phyloP scores from a whole-genome alignment of 23 tunicate genomes.

The Halocynthia aurantium region DNA sequence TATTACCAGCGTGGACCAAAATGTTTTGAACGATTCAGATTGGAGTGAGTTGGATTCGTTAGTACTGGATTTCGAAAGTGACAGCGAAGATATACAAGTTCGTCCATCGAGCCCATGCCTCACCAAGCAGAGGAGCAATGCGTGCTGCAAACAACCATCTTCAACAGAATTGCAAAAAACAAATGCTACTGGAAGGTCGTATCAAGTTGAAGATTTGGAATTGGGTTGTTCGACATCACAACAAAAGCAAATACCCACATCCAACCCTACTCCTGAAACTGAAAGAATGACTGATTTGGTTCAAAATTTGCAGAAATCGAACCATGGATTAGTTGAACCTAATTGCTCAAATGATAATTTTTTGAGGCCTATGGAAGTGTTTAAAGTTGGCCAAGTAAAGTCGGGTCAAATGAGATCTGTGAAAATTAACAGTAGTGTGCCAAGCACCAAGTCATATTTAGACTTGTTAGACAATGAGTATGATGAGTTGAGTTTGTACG shows the following conservation, averaged over 20 bases:
- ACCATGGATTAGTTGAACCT: background rate
- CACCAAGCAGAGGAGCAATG: too few relatives aligned
- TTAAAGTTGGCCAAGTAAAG: too few relatives aligned
- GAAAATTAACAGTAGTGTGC: too few relatives aligned
- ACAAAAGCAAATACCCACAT: background rate
- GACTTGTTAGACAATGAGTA: background rate
- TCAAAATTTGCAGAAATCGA: background rate
- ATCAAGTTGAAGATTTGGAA: background rate
- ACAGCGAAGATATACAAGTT: background rate
- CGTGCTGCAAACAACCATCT: background rate
- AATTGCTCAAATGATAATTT: too few relatives aligned
- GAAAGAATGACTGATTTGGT: background rate
- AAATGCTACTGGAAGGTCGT: background rate
- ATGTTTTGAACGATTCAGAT: slow-evolving; percentile 1
- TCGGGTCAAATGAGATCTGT: too few relatives aligned
- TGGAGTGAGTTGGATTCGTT: slow-evolving; percentile 1
- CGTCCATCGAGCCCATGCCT: background rate
- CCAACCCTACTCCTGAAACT: background rate
- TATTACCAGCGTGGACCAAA: background rate
- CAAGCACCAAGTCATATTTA: too few relatives aligned
- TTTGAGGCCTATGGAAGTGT: too few relatives aligned
- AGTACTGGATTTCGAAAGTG: background rate
- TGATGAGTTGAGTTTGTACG: slow-evolving; percentile 13
- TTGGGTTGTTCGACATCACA: background rate
- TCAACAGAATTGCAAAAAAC: background rate